Evolutionary conservation across 2,797 vertebrate genomes (phyloP), one percentile per base, ranked within the genome.

Genomic region (Tragelaphus eurycerus): DNA sequence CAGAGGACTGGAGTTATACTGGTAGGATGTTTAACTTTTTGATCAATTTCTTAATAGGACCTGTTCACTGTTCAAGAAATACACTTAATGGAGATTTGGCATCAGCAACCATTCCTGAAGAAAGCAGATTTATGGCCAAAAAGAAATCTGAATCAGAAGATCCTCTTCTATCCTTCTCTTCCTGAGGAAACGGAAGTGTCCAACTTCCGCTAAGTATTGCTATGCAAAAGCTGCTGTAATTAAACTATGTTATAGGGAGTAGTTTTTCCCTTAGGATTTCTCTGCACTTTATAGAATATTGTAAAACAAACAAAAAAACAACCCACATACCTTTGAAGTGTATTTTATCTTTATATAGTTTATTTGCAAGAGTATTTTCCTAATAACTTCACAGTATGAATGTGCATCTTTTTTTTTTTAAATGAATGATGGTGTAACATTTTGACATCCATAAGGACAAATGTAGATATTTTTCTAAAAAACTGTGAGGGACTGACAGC

Each of bases 261-360:
- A 98, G 98, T 98, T 92, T 96, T 99, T 98, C 98, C 99, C 99
- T 98, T 98, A 98, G 98, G 98, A 99, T 99, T 99, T 98, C 98
- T 99, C 99, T 99, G 99, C 99, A 99, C 99, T 99, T 99, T 99
- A 99, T 98, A 99, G 98, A 99, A 98, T 97, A 98, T 98, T 98
- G 97, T 98, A 98, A 98, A 98, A 98, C 94, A 98, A 92, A 98
- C 86, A 96, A 95, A 84, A 93, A 93, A 96, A 90, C 86, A 90
- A 52, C 95, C 96, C 95, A 97, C 97, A 97, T 98, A 99, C 98
- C 98, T 99, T 99, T 98, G 98, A 99, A 98, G 98, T 99, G 98
- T 99, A 99, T 99, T 99, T 99, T 99, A 99, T 99, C 99, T 99
- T 99, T 99, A 98, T 99, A 99, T 98, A 98, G 98, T 99, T 99